Evolutionary conservation across 2,888 invertebrate species (phyloP), one percentile per base, ranked within the genome.

Genomic region (Leucophora obtusa): DNA sequence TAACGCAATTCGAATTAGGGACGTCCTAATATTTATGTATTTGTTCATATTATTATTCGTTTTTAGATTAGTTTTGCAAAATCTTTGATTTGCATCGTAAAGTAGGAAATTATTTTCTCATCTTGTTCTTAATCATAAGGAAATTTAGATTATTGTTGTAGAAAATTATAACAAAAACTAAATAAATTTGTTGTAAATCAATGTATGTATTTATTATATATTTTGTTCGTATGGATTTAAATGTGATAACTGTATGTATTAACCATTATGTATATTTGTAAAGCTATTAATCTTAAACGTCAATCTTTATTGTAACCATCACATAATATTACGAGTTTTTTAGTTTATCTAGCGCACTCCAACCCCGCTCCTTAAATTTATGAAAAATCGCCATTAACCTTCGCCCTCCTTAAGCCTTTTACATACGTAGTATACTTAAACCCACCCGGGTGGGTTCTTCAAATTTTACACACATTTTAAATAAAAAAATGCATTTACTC

Each of bases 271-370:
- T 47, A 5, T 47, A 24, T 71, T 47, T 54, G 15, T 21, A 72
- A 43, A 21, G 28, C 63, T 15, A 72, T 72, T 72, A 72, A 72
- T 72, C 63, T 63, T 63, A 50, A 72, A 63, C 50, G 72, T 72
- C 72, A 72, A 72, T 72, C 72, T 63, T 72, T 35, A 72, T 72
- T 72, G 58, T 35, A 50, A 35, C 54, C 56, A 63, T 72, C 50
- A 58, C 47, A 38, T 43, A 56, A 56, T 47, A 54, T 11, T 11
- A 35, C 7, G 38, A 50, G 14, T 63, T 63, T 28, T 43, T 14
- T 47, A 47, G 43, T 38, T 38, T 14, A 28, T 3, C 38, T 11
- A 9, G 1, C 4, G 5, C 43, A 5, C 14, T 38, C 43, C 43
- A 9, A 3, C 47, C 21, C 17, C 8, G 7, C 28, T 50, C 14